These are phyloP conservation scores for Dipodomys spectabilis DNA, from an alignment of 2,113 vertebrate genomes.

Conservation along the genomic window DNA sequence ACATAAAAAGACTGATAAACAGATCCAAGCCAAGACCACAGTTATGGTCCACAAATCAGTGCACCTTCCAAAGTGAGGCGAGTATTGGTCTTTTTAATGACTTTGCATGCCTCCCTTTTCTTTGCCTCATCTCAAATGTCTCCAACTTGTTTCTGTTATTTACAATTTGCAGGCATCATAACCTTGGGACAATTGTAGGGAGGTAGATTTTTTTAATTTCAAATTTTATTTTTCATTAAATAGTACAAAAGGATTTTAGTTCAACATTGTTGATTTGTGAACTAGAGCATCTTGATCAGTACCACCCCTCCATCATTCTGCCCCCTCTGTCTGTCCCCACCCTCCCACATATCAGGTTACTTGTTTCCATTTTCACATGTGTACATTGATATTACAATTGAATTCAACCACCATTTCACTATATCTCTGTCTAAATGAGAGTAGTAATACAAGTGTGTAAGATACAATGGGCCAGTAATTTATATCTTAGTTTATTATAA, in stretches of 20 bases:
- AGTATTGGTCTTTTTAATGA: neutral
- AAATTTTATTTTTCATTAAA: no score
- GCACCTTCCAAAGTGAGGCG: slow-evolving; percentile 13
- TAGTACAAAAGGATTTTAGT: no score
- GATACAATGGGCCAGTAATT: slow-evolving; percentile 55
- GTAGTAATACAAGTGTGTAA: slow-evolving; percentile 57
- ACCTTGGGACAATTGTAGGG: slow-evolving; percentile 20
- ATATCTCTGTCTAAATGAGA: neutral
- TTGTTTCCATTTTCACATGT: no score
- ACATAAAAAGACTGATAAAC: neutral
- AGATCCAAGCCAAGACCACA: neutral
- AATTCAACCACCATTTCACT: no score
- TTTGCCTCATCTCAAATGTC: neutral
- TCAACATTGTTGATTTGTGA: no score
- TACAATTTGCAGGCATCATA: slow-evolving; percentile 15
- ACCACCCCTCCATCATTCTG: no score
- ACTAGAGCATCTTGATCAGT: no score
- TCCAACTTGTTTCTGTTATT: neutral
- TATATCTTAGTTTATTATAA: slow-evolving; percentile 61
- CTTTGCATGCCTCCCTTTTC: neutral
- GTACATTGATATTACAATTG: no score
- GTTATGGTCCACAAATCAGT: neutral
- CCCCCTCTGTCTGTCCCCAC: no score
- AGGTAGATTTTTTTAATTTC: slow-evolving; percentile 30
- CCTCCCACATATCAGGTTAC: no score